Evolutionary conservation across 2,888 invertebrate species (phyloP), one percentile per base, ranked within the genome.

Genomic region (Agrochola litura): DNA sequence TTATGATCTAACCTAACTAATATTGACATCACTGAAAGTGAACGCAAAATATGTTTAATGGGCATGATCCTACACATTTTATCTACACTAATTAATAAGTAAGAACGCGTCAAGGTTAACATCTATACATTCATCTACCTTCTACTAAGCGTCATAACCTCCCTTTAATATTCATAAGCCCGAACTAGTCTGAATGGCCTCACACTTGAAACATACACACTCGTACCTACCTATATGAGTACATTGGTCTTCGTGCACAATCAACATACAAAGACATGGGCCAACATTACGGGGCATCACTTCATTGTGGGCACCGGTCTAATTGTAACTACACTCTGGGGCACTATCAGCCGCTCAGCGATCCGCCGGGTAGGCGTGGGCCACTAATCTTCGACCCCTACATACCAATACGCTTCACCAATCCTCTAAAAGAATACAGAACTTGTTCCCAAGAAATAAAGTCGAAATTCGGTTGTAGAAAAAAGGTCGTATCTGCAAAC

Each of bases 271-370:
- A 96, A 96, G 96, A 96, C 96, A 95, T 94, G 94, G 92, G 93
- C 94, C 93, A 92, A 94, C 95, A 96, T 96, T 96, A 96, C 95
- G 94, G 93, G 90, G 93, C 95, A 95, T 96, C 97, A 97, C 96
- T 96, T 96, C 96, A 96, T 96, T 96, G 96, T 95, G 96, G 96
- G 95, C 95, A 95, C 95, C 95, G 93, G 92, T 96, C 96, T 96
- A 97, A 97, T 96, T 97, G 97, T 96, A 97, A 97, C 95, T 96
- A 96, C 96, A 96, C 97, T 96, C 96, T 91, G 92, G 97, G 97
- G 97, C 94, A 89, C 95, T 94, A 96, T 97, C 96, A 94, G 93
- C 92, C 96, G 96, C 96, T 96, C 97, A 96, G 96, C 96, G 96
- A 95, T 94, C 94, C 93, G 94, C 87, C 94, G 93, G 92, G 96